Evolutionary conservation across 2,888 invertebrate genomes (phyloP).

Genomic region (Diadegma fenestrale): DNA sequence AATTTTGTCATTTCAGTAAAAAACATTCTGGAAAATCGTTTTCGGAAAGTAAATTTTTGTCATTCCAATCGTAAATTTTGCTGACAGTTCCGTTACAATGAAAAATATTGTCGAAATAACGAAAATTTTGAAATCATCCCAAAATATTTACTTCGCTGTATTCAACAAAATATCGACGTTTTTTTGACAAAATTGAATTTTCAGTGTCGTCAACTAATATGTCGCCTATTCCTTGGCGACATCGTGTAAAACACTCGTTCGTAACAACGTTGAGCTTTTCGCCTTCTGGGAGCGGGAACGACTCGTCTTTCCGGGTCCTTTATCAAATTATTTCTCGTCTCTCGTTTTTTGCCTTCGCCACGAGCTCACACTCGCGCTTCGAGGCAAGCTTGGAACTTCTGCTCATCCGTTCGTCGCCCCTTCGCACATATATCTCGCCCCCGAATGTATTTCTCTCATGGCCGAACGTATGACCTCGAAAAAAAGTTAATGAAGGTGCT

Average conservation of each 20-base stretch:
- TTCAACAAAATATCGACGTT: too few relatives aligned
- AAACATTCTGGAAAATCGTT: too few relatives aligned
- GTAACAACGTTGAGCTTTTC: not conserved
- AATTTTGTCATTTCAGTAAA: too few relatives aligned
- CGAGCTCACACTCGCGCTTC: not conserved
- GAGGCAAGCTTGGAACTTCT: not conserved
- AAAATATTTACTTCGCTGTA: too few relatives aligned
- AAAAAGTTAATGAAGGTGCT: slow-evolving; percentile 53
- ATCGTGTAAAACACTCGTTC: not conserved
- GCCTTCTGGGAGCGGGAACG: not conserved
- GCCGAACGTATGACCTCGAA: slow-evolving; percentile 17
- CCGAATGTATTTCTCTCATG: slow-evolving; percentile 11
- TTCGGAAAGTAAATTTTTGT: too few relatives aligned
- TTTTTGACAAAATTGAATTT: too few relatives aligned
- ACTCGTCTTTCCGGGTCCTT: slow-evolving; percentile 6
- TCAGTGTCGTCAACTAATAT: slow-evolving; percentile 17
- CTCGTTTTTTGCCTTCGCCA: not conserved
- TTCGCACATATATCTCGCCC: slow-evolving; percentile 11
- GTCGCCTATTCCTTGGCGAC: not conserved
- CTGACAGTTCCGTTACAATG: too few relatives aligned
- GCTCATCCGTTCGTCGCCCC: not conserved
- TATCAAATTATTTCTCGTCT: slow-evolving; percentile 13
- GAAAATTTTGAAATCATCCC: too few relatives aligned
- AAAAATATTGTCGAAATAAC: too few relatives aligned
- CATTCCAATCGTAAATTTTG: too few relatives aligned